Conservation (phyloP, 2,888 invertebrate genomes). For the Scaptomyza cyrtandrae region DNA sequence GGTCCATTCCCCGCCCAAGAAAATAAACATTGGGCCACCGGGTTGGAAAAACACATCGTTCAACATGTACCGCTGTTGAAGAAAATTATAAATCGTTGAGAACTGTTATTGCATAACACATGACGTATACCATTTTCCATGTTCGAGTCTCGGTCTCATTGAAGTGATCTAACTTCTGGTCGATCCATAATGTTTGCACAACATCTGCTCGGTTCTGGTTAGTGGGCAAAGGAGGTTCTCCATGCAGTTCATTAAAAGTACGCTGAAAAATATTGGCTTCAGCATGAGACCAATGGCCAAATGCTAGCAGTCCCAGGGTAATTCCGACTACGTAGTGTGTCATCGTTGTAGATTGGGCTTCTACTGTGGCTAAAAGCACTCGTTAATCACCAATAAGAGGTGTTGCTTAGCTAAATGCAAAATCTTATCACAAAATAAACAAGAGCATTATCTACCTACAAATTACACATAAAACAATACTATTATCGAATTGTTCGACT, state of each 20-base stretch:
- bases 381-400: slow-evolving; percentile 17
- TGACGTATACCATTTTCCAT: slow-evolving; percentile 85
- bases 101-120: slow-evolving; percentile 13
- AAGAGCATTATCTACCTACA: slow-evolving; percentile 38
- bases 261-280: slow-evolving; percentile 67
- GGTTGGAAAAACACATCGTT: slow-evolving; percentile 84
- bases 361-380: slow-evolving; percentile 37
- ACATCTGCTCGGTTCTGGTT: slow-evolving; percentile 58
- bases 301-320: slow-evolving; percentile 34
- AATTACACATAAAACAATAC: slow-evolving; percentile 32
- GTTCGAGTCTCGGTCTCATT: slow-evolving; percentile 86
- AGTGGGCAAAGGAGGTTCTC: slow-evolving; percentile 84
- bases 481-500: slow-evolving; percentile 14
- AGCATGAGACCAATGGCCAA: slow-evolving; percentile 19
- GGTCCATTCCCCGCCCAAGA: slow-evolving; percentile 90
- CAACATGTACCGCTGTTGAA: slow-evolving; percentile 85
- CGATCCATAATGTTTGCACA: slow-evolving; percentile 84
- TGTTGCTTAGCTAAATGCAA: slow-evolving; percentile 15
- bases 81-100: not conserved
- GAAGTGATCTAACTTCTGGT: slow-evolving; percentile 87
- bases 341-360: slow-evolving; percentile 44
- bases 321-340: slow-evolving; percentile 35
- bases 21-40: slow-evolving; percentile 87
- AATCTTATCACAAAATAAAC: slow-evolving; percentile 56
- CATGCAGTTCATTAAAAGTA: slow-evolving; percentile 81